Percentiles rank a stretch among this genome's conserved stretches.
phyloP scores from a whole-genome alignment of 1,140 invertebrate genomes.

The Lucilia cuprina region DNA sequence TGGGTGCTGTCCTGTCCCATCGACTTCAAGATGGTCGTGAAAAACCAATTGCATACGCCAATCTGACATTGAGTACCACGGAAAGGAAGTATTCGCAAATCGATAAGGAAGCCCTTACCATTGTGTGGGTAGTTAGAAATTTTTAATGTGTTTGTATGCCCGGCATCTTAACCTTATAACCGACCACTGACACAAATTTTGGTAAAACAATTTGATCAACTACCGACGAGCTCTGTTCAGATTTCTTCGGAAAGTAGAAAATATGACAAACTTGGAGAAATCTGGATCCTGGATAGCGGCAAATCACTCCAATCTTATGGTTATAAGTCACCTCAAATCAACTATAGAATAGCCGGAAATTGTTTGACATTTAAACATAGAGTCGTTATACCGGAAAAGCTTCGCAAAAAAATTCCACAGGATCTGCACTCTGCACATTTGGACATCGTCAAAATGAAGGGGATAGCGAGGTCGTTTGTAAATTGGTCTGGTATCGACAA shows the following conservation, averaged over 20 bases:
- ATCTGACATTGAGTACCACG: conserved; percentile 50
- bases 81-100: conserved; percentile 63
- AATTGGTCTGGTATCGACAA: no score
- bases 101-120: conserved; percentile 64
- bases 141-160: conserved; percentile 23
- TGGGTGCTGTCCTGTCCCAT: conserved; percentile 10
- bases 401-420: conserved; percentile 45
- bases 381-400: background rate
- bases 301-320: background rate
- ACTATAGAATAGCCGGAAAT: no score
- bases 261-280: background rate
- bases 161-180: no score
- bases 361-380: no score
- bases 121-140: conserved; percentile 44
- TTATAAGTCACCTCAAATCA: no score
- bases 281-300: background rate
- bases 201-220: conserved; percentile 21
- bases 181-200: conserved; percentile 54
- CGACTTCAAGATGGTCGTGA: background rate
- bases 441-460: conserved; percentile 60
- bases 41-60: conserved; percentile 14
- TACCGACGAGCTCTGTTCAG: background rate
- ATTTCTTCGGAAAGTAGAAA: background rate
- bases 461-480: no score
- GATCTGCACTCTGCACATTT: conserved; percentile 61